Base-by-base conservation (phyloP, 2,113 vertebrate species). In the Dunckerocampus dactyliophorus region DNA sequence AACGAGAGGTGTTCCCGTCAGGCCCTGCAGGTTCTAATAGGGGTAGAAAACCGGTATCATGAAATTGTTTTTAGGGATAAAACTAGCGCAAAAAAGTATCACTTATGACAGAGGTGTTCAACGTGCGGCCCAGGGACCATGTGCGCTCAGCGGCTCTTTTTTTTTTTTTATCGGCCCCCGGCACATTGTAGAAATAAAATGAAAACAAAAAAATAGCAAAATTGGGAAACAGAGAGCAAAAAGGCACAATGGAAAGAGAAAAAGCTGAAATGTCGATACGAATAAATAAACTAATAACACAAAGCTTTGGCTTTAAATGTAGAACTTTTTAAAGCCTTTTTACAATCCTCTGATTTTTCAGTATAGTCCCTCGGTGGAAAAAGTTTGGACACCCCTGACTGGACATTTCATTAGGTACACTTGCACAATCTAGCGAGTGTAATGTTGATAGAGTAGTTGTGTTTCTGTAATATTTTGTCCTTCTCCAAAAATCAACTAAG, bases 1-100 rank as follows among this genome's bases (percentile, higher is more conserved):
- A 39, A 95, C 92, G 37, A 95, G 86, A 2, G 94, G 93, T 31
- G 95, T 97, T 65, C 94, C 95, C 0, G 95, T 96, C 74, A 97
- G 85, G 49, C 95, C 94, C 84, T 97, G 94, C 47, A 93, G 88
- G 62, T 92, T 93, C 94, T 95, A 72, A 58, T 15, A 31, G 8
- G 52, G 0, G 46, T n/a, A 48, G 13, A 4, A 14, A 12, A 43
- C 14, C 2, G 11, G 39, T 43, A 13, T 11, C 2, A 39, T 39
- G 5, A 14, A 43, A 14, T 14, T 14, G 12, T 1, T 43, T 39
- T 12, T 43, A 43, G 39, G 39, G 13, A 43, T 43, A 14, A 43
- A 5, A 43, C 9, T 9, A 39, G 53, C 16, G 1, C 17, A 14
- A 10, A 15, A 5, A 45, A 16, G 6, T 22, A 14, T 59, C 8